Conservation (phyloP, 2,797 vertebrate genomes). For the Mus caroli region DNA sequence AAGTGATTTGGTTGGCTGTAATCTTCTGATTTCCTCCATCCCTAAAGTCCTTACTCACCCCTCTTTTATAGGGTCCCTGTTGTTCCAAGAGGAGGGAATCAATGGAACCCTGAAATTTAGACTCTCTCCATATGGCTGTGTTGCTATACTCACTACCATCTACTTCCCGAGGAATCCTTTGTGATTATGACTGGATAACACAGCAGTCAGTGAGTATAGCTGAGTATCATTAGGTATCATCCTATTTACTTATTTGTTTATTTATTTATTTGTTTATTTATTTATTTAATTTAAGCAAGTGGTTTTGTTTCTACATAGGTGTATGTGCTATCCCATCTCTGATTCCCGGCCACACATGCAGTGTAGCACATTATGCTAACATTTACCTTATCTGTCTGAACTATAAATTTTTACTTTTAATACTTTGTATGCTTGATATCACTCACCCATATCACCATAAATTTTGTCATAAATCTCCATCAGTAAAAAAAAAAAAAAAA, state of each 20-base stretch:
- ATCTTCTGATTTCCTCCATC: not conserved
- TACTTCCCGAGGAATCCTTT: not conserved
- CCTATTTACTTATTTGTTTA: no score
- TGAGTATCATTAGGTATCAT: not conserved
- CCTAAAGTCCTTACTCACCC: not conserved
- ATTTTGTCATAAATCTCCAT: slow-evolving; percentile 2
- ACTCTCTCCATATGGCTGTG: not conserved
- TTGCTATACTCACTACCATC: rapidly evolving
- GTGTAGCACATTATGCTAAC: not conserved
- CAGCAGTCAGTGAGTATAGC: rapidly evolving
- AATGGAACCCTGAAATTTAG: not conserved
- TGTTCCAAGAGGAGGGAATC: rapidly evolving
- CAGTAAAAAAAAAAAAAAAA: not conserved
- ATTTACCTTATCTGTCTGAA: not conserved
- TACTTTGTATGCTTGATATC: not conserved
- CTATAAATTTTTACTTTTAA: not conserved
- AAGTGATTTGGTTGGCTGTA: not conserved
- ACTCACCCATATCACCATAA: not conserved
- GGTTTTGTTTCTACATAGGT: not conserved
- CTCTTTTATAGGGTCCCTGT: rapidly evolving
- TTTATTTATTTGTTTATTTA: not conserved
- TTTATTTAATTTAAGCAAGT: not conserved
- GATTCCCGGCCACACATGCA: not conserved
- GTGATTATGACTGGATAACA: not conserved
- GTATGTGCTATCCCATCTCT: not conserved